phyloP scores from a whole-genome alignment of 2,888 invertebrate genomes.

The Chaitophorus viminalis region DNA sequence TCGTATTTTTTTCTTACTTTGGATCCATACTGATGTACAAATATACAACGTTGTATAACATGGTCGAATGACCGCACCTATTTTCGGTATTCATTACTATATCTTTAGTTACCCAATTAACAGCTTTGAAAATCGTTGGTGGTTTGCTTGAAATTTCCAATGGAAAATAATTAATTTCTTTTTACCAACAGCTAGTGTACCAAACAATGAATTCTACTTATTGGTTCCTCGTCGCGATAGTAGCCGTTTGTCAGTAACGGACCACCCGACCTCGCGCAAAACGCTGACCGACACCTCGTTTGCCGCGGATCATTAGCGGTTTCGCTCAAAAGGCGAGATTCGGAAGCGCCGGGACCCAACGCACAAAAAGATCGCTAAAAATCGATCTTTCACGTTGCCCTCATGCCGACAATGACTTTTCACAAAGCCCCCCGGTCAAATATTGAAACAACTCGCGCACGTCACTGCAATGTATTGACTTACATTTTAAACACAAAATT shows the following conservation, averaged over 20 bases:
- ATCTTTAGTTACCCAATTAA: not conserved
- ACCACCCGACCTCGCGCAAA: slow-evolving; percentile 1
- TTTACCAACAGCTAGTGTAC: too few relatives aligned
- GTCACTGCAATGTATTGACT: not conserved
- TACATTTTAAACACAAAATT: not conserved
- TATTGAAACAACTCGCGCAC: slow-evolving; percentile 38
- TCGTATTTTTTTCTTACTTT: too few relatives aligned
- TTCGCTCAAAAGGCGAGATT: slow-evolving; percentile 40
- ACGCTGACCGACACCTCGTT: slow-evolving; percentile 48
- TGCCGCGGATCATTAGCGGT: slow-evolving; percentile 52
- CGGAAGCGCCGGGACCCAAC: slow-evolving; percentile 38
- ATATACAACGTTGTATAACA: too few relatives aligned
- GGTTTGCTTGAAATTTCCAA: not conserved
- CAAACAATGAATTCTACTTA: too few relatives aligned
- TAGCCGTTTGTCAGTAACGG: slow-evolving; percentile 27
- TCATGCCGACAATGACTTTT: not conserved
- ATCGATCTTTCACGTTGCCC: not conserved
- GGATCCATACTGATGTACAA: too few relatives aligned
- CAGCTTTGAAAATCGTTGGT: not conserved
- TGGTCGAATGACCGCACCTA: too few relatives aligned
- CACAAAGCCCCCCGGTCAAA: slow-evolving; percentile 5
- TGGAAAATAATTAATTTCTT: not conserved
- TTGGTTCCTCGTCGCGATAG: too few relatives aligned
- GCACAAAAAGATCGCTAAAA: slow-evolving; percentile 15
- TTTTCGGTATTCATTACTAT: not conserved